A percentile compares a stretch with the other conserved stretches of the same genome.
Evolutionary conservation across 2,888 invertebrate species (phyloP).

Genomic region (Capitulum mitella): DNA sequence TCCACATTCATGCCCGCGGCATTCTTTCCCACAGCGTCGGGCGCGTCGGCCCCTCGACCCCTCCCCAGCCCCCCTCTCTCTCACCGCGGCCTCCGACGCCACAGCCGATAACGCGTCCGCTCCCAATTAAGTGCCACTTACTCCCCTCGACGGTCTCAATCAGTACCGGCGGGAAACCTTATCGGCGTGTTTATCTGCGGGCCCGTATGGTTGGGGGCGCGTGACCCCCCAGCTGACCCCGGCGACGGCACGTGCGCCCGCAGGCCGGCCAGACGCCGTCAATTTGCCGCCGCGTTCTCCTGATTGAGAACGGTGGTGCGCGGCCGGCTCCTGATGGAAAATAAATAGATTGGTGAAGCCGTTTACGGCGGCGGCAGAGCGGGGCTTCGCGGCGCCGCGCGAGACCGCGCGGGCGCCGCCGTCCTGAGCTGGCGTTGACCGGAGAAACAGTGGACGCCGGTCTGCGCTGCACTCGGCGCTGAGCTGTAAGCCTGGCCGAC

Average conservation of each 20-base stretch:
- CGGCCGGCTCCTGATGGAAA: not conserved
- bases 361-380: too few species aligned
- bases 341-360: not conserved
- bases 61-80: not conserved
- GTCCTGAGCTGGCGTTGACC: too few species aligned
- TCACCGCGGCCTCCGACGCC: not conserved
- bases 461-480: too few species aligned
- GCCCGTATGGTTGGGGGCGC: not conserved
- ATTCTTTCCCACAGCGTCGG: too few species aligned
- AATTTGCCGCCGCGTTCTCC: not conserved
- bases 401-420: too few species aligned
- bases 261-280: too few species aligned
- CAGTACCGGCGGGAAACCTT: not conserved
- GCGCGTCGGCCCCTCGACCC: slow-evolving; percentile 19
- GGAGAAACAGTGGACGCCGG: too few species aligned
- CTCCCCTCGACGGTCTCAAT: not conserved
- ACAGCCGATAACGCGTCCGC: not conserved
- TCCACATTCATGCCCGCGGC: too few species aligned
- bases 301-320: not conserved
- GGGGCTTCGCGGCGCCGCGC: too few species aligned
- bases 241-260: slow-evolving; percentile 6
- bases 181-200: not conserved
- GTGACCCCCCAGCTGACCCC: slow-evolving; percentile 1
- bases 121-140: slow-evolving; percentile 1
- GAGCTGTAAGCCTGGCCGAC: too few species aligned